Evolutionary conservation across 2,113 vertebrate genomes (phyloP).

Genomic region (Pollachius pollachius): DNA sequence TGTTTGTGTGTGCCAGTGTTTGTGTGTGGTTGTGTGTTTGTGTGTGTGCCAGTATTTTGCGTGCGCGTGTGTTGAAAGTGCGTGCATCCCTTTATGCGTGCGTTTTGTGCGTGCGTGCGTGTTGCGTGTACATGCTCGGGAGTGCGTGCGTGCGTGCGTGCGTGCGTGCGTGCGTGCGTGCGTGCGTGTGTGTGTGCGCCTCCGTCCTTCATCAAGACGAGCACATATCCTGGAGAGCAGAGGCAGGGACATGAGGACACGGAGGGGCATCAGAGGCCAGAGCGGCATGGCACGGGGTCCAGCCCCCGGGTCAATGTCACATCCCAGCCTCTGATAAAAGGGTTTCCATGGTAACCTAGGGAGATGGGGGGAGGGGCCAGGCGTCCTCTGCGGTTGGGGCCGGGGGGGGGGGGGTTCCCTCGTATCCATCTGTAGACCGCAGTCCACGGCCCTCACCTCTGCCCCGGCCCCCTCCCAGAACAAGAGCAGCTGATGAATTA

Average conservation of each 20-base stretch:
- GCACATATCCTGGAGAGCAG: constrained; percentile 35
- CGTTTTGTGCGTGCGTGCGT: no score
- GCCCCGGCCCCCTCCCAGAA: constrained; percentile 18
- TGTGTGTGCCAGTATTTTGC: no score
- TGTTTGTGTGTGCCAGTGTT: no score
- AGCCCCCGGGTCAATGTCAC: constrained; percentile 63
- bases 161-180: neutral
- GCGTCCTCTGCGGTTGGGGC: constrained; percentile 30
- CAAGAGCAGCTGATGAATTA: constrained; percentile 53
- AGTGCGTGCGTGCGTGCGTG: neutral
- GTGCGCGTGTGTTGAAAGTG: no score
- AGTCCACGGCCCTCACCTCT: no score
- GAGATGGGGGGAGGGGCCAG: constrained; percentile 14
- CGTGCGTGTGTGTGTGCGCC: constrained; percentile 11
- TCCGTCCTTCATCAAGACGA: neutral
- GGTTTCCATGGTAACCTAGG: constrained; percentile 50
- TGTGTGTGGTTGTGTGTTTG: no score
- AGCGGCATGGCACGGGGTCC: constrained; percentile 50
- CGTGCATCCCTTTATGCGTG: no score
- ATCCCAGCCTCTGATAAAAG: constrained; percentile 51
- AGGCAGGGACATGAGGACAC: neutral
- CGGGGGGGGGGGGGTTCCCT: constrained; percentile 23
- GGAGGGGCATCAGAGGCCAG: constrained; percentile 29
- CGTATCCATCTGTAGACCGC: constrained; percentile 17
- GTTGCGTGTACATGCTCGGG: neutral